Percentiles rank a stretch among this genome's conserved stretches.
These are phyloP conservation scores for Amphiura filiformis DNA, from an alignment of 35 echinoderm and acorn worm genomes.

Conservation along the genomic window DNA sequence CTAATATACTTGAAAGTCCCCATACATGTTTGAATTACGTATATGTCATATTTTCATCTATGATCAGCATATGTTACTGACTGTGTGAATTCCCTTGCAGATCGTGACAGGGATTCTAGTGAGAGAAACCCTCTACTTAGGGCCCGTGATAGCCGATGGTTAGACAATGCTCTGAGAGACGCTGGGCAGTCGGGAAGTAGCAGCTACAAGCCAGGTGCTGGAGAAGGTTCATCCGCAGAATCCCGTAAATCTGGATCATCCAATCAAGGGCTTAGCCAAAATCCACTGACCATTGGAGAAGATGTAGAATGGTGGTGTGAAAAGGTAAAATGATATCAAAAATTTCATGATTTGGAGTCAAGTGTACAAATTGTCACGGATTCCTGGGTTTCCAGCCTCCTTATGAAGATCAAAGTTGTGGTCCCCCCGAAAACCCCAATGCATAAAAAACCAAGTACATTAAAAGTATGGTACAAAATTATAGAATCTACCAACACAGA, in stretches of 20 bases:
- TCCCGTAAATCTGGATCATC: slow-evolving; percentile 33
- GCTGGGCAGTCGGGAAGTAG: slow-evolving; percentile 47
- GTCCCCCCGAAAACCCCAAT: too few relatives aligned
- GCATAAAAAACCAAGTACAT: too few relatives aligned
- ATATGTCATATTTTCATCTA: too few relatives aligned
- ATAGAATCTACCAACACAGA: too few relatives aligned
- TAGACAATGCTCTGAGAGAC: slow-evolving; percentile 69
- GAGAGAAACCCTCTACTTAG: slow-evolving; percentile 80
- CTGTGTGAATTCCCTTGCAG: slow-evolving; percentile 14
- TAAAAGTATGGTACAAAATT: too few relatives aligned
- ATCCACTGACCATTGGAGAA: slow-evolving; percentile 69
- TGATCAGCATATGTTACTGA: too few relatives aligned
- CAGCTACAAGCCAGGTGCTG: slow-evolving; percentile 37
- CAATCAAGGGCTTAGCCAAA: slow-evolving; percentile 50
- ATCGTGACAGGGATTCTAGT: slow-evolving; percentile 74
- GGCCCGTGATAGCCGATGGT: slow-evolving; percentile 81
- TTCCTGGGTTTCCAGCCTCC: not conserved
- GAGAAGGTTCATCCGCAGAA: slow-evolving; percentile 36
- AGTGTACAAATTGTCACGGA: too few relatives aligned
- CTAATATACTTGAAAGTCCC: too few relatives aligned
- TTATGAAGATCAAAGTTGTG: too few relatives aligned
- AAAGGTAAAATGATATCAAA: slow-evolving; percentile 32
- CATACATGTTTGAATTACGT: too few relatives aligned
- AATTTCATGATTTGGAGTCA: too few relatives aligned
- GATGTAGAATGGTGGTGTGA: slow-evolving; percentile 96